phyloP scores from a whole-genome alignment of 2,888 invertebrate genomes.

The Leptinotarsa peninsularis region DNA sequence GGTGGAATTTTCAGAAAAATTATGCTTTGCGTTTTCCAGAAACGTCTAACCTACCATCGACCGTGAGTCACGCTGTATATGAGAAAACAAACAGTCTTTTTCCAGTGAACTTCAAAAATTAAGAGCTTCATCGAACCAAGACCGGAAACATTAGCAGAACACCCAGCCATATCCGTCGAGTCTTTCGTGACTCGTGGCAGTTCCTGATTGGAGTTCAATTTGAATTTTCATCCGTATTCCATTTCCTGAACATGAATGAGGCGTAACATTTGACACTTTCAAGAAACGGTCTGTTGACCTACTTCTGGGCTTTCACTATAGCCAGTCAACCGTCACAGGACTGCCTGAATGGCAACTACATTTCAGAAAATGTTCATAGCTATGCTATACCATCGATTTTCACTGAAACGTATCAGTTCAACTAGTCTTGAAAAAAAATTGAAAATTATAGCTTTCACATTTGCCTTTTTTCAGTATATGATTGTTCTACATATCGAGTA shows the following conservation, averaged over 20 bases:
- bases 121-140: neutral
- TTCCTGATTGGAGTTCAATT: constrained; percentile 3
- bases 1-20: too few species aligned
- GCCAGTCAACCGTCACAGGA: neutral
- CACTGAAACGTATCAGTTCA: too few species aligned
- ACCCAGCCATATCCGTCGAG: neutral
- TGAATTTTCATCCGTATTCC: neutral
- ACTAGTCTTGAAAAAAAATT: too few species aligned
- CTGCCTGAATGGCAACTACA: neutral
- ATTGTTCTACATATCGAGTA: too few species aligned
- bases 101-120: too few species aligned
- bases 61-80: too few species aligned
- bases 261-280: constrained; percentile 8
- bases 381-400: too few species aligned
- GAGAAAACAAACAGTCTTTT: too few species aligned
- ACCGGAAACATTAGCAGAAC: neutral
- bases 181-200: neutral
- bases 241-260: constrained; percentile 5
- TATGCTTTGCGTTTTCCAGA: too few species aligned
- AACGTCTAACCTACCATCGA: too few species aligned
- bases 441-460: too few species aligned
- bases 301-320: neutral
- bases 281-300: constrained; percentile 2
- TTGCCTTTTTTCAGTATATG: too few species aligned
- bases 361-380: neutral